phyloP scores from a whole-genome alignment of 2,113 vertebrate genomes.

The Hemicordylus capensis region DNA sequence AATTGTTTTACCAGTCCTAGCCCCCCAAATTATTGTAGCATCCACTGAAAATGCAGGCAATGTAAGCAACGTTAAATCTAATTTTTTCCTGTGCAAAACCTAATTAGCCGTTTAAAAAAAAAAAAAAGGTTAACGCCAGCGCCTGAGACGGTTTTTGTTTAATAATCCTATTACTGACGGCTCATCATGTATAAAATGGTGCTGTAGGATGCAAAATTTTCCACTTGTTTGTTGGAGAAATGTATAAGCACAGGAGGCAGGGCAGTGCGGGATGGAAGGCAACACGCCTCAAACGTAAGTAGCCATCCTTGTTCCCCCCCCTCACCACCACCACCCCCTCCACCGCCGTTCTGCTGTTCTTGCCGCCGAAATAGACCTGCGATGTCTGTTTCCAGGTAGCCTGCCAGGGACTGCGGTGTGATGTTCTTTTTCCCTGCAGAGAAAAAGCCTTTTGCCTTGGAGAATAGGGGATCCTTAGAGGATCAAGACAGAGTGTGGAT shows the following conservation, averaged over 20 bases:
- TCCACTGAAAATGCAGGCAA: conserved; percentile 98
- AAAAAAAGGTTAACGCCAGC: conserved; percentile 99
- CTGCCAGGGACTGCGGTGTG: conserved; percentile 12
- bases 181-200: conserved; percentile 99
- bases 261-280: conserved; percentile 77
- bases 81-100: conserved; percentile 99
- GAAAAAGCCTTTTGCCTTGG: background rate
- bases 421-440: background rate
- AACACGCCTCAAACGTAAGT: conserved; percentile 86
- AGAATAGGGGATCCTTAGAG: background rate
- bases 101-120: conserved; percentile 97
- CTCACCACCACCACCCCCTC: background rate
- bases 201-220: conserved; percentile 98
- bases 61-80: conserved; percentile 99
- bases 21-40: conserved; percentile 89
- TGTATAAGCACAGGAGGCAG: conserved; percentile 89
- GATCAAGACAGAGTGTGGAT: background rate
- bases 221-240: conserved; percentile 98
- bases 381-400: conserved; percentile 55
- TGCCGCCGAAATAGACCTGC: conserved; percentile 32
- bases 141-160: conserved; percentile 99
- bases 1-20: conserved; percentile 73
- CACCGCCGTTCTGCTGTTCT: conserved; percentile 40
- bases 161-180: conserved; percentile 99
- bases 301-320: conserved; percentile 37